These are phyloP conservation scores for Hyaena hyaena DNA, from an alignment of 2,113 vertebrate genomes.

Conservation along the genomic window DNA sequence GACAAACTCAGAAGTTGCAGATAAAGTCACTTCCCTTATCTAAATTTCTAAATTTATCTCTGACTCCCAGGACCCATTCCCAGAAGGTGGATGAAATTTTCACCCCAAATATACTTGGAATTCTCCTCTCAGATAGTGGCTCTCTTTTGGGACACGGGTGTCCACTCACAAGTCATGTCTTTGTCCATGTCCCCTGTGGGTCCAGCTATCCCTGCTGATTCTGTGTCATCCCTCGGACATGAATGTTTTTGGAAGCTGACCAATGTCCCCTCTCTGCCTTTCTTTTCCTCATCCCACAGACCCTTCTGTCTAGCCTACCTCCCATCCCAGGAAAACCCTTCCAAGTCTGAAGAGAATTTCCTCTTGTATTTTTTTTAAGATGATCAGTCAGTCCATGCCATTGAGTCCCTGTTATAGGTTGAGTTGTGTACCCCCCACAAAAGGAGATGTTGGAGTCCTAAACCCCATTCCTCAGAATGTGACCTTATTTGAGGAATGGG, in stretches of 20 bases:
- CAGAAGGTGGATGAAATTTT: slow-evolving; percentile 31
- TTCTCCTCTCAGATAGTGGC: not conserved
- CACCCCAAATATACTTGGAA: not conserved
- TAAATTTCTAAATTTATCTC: slow-evolving; percentile 36
- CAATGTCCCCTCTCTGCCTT: not conserved
- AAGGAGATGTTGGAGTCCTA: not conserved
- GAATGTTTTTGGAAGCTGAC: not conserved
- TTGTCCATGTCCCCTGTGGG: not conserved
- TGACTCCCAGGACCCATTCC: not conserved
- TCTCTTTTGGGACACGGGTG: not conserved
- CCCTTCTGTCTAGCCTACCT: not conserved
- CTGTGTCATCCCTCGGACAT: not conserved
- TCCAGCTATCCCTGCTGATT: not conserved
- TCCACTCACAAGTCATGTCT: not conserved
- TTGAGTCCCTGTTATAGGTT: not conserved
- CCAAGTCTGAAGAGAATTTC: not conserved
- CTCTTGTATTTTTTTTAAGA: not conserved
- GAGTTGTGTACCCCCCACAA: not conserved
- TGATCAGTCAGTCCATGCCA: not conserved
- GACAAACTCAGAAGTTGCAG: not conserved
- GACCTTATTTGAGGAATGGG: not conserved
- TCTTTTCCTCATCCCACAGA: not conserved
- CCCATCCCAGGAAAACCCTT: not conserved
- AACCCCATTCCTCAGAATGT: not conserved
- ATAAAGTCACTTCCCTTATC: not conserved